Conservation (phyloP, 2,113 vertebrate genomes). For the Gobio gobio region DNA sequence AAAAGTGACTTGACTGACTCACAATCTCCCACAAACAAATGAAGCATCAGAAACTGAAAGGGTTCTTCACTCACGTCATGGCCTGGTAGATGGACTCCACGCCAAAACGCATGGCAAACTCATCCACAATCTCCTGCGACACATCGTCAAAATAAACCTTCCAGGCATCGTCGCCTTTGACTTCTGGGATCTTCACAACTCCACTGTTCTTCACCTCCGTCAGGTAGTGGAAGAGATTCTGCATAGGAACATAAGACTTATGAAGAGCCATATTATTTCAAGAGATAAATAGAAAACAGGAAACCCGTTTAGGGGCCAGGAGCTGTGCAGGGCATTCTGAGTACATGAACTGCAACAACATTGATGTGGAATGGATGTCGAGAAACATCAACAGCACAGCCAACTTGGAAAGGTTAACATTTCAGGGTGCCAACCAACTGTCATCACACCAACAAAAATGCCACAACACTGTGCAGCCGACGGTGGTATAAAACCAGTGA, state of each 20-base stretch:
- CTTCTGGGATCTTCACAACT: constrained; percentile 90
- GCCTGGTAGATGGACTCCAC: constrained; percentile 98
- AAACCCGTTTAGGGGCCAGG: neutral
- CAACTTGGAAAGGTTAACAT: constrained; percentile 14
- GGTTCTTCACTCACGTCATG: constrained; percentile 88
- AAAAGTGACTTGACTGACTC: too few species aligned
- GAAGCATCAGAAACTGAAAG: neutral
- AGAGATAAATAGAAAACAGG: neutral
- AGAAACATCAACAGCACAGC: neutral
- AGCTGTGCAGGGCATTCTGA: neutral
- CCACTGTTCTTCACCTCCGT: constrained; percentile 90
- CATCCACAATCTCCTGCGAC: constrained; percentile 97
- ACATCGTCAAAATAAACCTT: constrained; percentile 96
- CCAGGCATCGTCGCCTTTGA: constrained; percentile 96
- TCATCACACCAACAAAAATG: constrained; percentile 1
- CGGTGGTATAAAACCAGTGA: neutral
- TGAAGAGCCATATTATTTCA: neutral
- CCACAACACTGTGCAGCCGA: neutral
- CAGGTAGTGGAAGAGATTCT: constrained; percentile 96
- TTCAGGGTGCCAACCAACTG: constrained; percentile 5
- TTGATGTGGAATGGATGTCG: neutral
- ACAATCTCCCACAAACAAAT: too few species aligned
- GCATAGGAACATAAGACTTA: neutral
- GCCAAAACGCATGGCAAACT: constrained; percentile 97
- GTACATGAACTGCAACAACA: neutral